These are phyloP conservation scores for Phalacrocorax pelagicus DNA, from an alignment of 2,113 vertebrate species.

Conservation along the genomic window DNA sequence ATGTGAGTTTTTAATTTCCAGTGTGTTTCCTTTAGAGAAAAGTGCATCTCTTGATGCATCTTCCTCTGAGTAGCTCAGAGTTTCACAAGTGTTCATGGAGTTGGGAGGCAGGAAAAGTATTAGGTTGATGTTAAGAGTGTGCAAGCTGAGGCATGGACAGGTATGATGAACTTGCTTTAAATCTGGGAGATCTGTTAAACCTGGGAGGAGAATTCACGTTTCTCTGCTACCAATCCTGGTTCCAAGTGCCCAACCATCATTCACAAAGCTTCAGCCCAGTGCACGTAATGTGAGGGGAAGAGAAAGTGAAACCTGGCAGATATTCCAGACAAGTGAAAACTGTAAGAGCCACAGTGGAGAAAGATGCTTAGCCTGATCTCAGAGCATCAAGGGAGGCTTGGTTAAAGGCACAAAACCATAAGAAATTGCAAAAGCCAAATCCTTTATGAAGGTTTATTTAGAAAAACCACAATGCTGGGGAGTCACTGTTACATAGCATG, in stretches of 20 bases:
- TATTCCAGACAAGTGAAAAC: not conserved
- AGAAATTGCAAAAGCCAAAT: not conserved
- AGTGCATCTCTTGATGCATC: not conserved
- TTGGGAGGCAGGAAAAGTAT: not conserved
- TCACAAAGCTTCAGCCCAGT: not conserved
- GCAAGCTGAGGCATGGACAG: not conserved
- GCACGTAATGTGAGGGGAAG: not conserved
- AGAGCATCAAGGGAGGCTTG: not conserved
- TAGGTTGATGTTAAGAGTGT: not conserved
- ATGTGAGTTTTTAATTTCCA: not conserved
- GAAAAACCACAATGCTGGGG: slow-evolving; percentile 44
- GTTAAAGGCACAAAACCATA: not conserved
- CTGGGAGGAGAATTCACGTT: not conserved
- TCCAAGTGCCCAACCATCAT: not conserved
- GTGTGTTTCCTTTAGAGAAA: not conserved
- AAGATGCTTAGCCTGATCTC: not conserved
- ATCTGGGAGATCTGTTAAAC: not conserved
- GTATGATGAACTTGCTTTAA: not conserved
- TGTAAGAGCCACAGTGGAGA: not conserved
- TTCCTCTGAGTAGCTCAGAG: not conserved
- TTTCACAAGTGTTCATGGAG: not conserved
- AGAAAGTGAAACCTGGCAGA: not conserved
- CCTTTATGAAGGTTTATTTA: slow-evolving; percentile 61
- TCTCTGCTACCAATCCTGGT: not conserved
- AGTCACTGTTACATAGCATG: slow-evolving; percentile 12